Evolutionary conservation across 2,797 vertebrate genomes (phyloP).

Genomic region (Molossus molossus): DNA sequence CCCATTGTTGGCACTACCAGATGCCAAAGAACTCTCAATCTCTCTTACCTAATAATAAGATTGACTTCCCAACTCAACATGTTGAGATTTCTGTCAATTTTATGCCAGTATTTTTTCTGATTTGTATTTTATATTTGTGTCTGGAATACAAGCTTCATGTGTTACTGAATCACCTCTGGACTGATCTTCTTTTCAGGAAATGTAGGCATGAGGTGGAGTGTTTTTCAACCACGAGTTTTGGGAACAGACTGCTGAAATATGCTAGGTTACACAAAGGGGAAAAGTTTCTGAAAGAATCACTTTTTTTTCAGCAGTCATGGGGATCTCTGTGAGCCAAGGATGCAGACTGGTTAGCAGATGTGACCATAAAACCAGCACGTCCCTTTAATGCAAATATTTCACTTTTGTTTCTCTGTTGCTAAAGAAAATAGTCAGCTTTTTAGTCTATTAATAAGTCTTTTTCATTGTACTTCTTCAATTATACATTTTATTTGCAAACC

Average conservation of each 20-base stretch:
- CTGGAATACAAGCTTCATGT: constrained; percentile 70
- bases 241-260: constrained; percentile 82
- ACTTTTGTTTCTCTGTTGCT: constrained; percentile 62
- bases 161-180: constrained; percentile 82
- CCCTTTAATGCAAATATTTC: constrained; percentile 73
- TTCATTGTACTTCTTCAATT: background rate
- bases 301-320: constrained; percentile 56
- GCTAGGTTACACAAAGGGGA: constrained; percentile 77
- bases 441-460: background rate
- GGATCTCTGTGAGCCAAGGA: constrained; percentile 78
- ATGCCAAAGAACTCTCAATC: constrained; percentile 79
- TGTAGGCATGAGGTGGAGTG: constrained; percentile 77
- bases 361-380: constrained; percentile 76
- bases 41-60: constrained; percentile 73
- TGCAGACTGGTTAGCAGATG: constrained; percentile 81
- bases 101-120: constrained; percentile 73
- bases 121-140: constrained; percentile 74
- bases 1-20: constrained; percentile 61
- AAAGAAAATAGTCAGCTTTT: constrained; percentile 52
- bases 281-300: constrained; percentile 82
- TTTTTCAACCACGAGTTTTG: constrained; percentile 83
- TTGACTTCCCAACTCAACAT: constrained; percentile 67
- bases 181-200: constrained; percentile 82
- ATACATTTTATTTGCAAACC: background rate
- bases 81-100: constrained; percentile 75